Conservation (phyloP, 1,140 invertebrate genomes). For the Epicauta chinensis region DNA sequence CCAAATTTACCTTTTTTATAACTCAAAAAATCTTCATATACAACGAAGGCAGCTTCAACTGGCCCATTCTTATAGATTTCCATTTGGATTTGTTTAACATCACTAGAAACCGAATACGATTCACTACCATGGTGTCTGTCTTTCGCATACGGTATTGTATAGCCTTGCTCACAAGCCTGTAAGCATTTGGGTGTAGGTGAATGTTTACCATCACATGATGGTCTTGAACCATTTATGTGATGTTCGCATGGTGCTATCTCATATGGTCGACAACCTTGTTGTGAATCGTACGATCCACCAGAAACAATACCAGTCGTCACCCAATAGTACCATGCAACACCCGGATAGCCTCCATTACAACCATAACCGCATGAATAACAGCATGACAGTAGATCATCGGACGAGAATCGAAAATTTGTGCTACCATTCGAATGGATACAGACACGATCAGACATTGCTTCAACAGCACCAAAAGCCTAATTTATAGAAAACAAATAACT, state of each 20-base stretch:
- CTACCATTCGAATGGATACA: conserved; percentile 79
- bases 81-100: conserved; percentile 66
- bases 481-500: neutral
- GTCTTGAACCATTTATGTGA: conserved; percentile 71
- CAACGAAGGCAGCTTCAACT: conserved; percentile 84
- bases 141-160: conserved; percentile 61
- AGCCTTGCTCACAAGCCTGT: conserved; percentile 61
- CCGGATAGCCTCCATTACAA: conserved; percentile 76
- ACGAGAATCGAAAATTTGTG: conserved; percentile 69
- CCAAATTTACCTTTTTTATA: conserved; percentile 71
- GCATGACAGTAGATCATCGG: conserved; percentile 83
- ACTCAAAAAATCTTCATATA: conserved; percentile 79
- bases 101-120: conserved; percentile 62
- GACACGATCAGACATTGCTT: conserved; percentile 85
- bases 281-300: conserved; percentile 72
- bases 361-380: conserved; percentile 79
- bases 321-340: conserved; percentile 83
- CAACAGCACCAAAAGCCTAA: conserved; percentile 86
- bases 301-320: conserved; percentile 71
- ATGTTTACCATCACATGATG: conserved; percentile 58
- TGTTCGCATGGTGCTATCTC: conserved; percentile 83
- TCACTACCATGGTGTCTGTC: conserved; percentile 74
- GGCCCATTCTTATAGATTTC: conserved; percentile 87
- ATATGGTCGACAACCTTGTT: conserved; percentile 81
- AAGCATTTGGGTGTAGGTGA: conserved; percentile 71